These are phyloP conservation scores for Rhorus exstirpatorius DNA, from an alignment of 2,888 invertebrate species.

Conservation along the genomic window DNA sequence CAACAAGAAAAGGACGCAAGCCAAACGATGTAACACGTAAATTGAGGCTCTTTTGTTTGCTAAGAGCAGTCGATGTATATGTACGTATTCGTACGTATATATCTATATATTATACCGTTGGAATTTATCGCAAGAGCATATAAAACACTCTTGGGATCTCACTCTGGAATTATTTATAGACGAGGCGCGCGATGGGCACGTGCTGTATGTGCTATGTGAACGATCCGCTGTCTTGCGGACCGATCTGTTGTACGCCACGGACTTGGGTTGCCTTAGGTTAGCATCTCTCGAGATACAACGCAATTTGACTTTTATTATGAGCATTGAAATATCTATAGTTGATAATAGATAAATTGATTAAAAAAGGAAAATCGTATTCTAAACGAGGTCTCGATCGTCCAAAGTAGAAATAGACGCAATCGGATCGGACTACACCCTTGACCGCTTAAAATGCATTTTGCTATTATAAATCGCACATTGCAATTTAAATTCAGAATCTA, in stretches of 20 bases:
- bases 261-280: constrained; percentile 72
- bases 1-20: neutral
- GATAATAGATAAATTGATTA: neutral
- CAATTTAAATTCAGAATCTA: neutral
- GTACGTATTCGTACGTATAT: neutral
- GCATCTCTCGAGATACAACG: constrained; percentile 44
- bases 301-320: constrained; percentile 13
- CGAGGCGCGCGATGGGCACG: constrained; percentile 33
- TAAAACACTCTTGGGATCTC: constrained; percentile 48
- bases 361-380: neutral
- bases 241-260: constrained; percentile 33
- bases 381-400: neutral
- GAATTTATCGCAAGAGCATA: constrained; percentile 39
- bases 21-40: neutral
- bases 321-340: neutral
- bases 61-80: neutral
- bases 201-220: constrained; percentile 61
- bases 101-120: neutral
- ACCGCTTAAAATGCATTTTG: neutral
- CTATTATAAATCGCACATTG: neutral
- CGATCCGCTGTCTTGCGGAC: constrained; percentile 62
- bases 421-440: neutral
- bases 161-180: constrained; percentile 77
- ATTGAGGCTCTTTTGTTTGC: neutral
- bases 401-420: constrained; percentile 11